A percentile compares a stretch with the other conserved stretches of the same genome.
phyloP scores from a whole-genome alignment of 2,113 vertebrate species.

The Clarias magur region DNA sequence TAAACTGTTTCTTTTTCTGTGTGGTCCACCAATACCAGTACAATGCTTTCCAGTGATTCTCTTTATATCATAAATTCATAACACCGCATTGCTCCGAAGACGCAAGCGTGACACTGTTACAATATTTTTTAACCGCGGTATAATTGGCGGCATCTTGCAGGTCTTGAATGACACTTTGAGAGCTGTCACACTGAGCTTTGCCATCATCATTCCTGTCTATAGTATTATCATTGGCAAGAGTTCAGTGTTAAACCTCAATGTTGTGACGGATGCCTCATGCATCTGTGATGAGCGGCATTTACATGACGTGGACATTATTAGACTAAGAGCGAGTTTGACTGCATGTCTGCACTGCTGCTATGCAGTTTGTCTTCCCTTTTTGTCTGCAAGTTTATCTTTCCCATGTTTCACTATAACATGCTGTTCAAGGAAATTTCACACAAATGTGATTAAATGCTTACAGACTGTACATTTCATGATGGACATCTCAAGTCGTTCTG shows the following conservation, averaged over 20 bases:
- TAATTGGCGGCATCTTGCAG: neutral
- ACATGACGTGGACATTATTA: neutral
- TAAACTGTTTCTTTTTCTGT: neutral
- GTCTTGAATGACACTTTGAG: neutral
- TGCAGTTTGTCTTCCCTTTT: neutral
- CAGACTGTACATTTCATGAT: neutral
- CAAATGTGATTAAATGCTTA: neutral
- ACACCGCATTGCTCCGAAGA: neutral
- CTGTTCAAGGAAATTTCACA: neutral
- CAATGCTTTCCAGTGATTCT: neutral
- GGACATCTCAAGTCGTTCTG: neutral
- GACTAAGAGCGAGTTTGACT: slow-evolving; percentile 19
- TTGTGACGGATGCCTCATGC: neutral
- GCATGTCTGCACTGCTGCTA: neutral
- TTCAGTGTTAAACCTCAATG: neutral
- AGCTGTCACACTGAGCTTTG: neutral
- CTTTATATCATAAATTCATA: neutral
- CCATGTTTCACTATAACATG: neutral
- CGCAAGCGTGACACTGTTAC: neutral
- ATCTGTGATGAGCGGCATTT: neutral
- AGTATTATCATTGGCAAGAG: neutral
- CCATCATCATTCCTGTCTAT: neutral
- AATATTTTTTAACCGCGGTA: neutral
- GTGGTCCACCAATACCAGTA: too few species aligned
- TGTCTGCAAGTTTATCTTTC: neutral